Conservation (phyloP, 2,113 vertebrate species). For the Electrona antarctica region DNA sequence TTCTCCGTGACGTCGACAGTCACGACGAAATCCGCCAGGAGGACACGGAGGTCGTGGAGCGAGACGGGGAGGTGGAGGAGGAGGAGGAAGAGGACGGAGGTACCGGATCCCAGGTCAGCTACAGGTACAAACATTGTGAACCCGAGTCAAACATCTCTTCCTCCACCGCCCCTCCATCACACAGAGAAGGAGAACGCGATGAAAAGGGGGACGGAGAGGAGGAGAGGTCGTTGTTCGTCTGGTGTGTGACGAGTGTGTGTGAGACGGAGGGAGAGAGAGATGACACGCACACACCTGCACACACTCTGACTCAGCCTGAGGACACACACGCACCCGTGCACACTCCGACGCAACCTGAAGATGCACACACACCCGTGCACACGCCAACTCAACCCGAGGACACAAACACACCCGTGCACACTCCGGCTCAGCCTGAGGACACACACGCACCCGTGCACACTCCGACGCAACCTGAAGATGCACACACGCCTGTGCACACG, state of each 20-base stretch:
- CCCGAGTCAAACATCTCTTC: too few species aligned
- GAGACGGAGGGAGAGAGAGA: conserved; percentile 11
- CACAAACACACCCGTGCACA: not conserved
- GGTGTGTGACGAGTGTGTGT: conserved; percentile 65
- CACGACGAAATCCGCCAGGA: conserved; percentile 26
- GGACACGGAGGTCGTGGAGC: conserved; percentile 46
- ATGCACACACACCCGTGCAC: not conserved
- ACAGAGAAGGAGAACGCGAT: not conserved
- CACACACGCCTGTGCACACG: not conserved
- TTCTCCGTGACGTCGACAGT: not conserved
- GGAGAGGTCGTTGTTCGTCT: conserved; percentile 37
- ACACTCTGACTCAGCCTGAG: not conserved
- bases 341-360: not conserved
- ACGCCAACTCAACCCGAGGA: not conserved
- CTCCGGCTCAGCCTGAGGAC: not conserved
- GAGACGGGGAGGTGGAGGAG: conserved; percentile 37
- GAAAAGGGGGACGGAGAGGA: not conserved
- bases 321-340: not conserved
- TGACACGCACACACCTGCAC: not conserved
- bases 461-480: not conserved
- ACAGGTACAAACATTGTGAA: not conserved
- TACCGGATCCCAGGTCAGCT: conserved; percentile 32
- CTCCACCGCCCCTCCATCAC: not conserved
- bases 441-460: not conserved
- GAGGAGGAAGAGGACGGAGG: too few species aligned